A percentile compares a stretch with the other conserved stretches of the same genome.
Conservation (phyloP, 2,113 vertebrate genomes). For the Trachemys scripta region DNA sequence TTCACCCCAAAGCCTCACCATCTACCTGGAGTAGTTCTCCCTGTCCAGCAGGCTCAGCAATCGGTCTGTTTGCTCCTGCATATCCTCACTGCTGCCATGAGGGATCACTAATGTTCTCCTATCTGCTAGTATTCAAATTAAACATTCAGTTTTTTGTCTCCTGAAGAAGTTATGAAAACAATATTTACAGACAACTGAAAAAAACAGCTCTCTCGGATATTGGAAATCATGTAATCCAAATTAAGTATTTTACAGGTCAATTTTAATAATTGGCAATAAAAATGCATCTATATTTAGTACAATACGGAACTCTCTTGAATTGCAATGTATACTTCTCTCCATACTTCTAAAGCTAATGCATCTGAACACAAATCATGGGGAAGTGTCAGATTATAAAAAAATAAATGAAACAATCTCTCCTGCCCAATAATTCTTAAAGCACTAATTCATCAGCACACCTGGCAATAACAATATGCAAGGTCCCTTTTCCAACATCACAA, state of each 20-base stretch:
- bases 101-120: not conserved
- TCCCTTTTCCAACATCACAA: not conserved
- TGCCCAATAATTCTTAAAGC: not conserved
- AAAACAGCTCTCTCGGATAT: not conserved
- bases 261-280: not conserved
- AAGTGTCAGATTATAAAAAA: not conserved
- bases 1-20: not conserved
- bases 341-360: not conserved
- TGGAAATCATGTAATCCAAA: not conserved
- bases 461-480: fast-evolving
- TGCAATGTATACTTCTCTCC: not conserved
- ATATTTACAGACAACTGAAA: not conserved
- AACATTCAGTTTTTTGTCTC: not conserved
- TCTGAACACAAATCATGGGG: not conserved
- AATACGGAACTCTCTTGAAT: not conserved
- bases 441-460: not conserved
- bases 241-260: not conserved
- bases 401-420: not conserved
- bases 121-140: not conserved
- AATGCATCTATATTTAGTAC: not conserved
- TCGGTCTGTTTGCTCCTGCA: not conserved
- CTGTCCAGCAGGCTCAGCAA: not conserved
- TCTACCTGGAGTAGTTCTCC: not conserved
- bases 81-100: not conserved
- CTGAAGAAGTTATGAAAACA: not conserved